Conservation (phyloP, 1,140 invertebrate genomes). For the Delia radicum region DNA sequence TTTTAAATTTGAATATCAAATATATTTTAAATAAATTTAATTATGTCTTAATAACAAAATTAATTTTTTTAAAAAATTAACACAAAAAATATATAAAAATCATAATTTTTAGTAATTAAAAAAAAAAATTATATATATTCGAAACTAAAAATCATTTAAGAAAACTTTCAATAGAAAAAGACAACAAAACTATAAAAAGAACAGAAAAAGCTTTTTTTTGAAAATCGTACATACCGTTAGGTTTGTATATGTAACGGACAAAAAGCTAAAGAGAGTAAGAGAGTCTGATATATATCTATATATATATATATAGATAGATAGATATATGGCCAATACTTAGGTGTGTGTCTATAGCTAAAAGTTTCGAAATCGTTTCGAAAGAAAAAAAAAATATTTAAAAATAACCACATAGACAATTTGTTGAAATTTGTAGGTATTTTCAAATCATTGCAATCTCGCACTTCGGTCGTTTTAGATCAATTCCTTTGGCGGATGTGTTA, state of each 20-base stretch:
- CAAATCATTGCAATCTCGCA: constrained; percentile 51
- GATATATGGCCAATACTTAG: neutral
- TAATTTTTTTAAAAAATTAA: neutral
- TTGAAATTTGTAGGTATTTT: constrained; percentile 32
- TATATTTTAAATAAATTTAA: neutral
- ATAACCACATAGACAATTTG: constrained; percentile 40
- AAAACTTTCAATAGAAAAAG: neutral
- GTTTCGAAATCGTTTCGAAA: constrained; percentile 53
- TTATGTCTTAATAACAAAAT: neutral
- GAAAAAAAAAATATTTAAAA: constrained; percentile 44
- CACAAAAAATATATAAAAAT: no score
- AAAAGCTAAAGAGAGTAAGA: no score
- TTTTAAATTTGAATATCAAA: neutral
- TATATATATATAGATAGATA: neutral
- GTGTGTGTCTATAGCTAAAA: neutral
- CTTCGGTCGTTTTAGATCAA: constrained; percentile 53
- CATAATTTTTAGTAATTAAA: neutral
- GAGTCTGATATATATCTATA: neutral
- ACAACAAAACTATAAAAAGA: no score
- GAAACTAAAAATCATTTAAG: no score
- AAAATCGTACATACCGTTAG: no score
- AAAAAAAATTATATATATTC: neutral
- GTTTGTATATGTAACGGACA: no score
- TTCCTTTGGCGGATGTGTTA: constrained; percentile 25
- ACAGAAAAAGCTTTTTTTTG: neutral